phyloP scores from a whole-genome alignment of 2,113 vertebrate genomes.

The Entelurus aequoreus region DNA sequence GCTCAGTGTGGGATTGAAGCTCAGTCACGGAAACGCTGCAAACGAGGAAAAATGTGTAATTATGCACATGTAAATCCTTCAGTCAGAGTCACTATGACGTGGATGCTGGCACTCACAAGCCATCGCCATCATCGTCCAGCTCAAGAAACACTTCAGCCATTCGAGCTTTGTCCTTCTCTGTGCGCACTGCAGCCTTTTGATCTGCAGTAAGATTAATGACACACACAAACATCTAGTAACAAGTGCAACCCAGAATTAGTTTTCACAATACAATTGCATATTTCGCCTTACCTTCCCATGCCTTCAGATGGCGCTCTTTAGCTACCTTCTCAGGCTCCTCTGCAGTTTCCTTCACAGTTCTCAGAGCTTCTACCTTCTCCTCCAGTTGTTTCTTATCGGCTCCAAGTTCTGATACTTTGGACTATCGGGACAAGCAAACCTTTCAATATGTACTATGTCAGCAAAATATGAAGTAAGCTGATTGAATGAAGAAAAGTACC shows the following conservation, averaged over 20 bases:
- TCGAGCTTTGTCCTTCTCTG: slow-evolving; percentile 71
- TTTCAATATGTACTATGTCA: not conserved
- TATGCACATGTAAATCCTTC: not conserved
- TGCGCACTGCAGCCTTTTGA: slow-evolving; percentile 69
- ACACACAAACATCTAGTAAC: too few relatives aligned
- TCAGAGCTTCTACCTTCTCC: slow-evolving; percentile 74
- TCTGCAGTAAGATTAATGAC: slow-evolving; percentile 62
- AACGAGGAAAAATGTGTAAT: not conserved
- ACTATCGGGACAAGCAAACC: slow-evolving; percentile 50
- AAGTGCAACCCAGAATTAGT: not conserved
- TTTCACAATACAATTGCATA: not conserved
- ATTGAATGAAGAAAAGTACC: not conserved
- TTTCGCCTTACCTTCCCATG: slow-evolving; percentile 79
- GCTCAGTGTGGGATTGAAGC: slow-evolving; percentile 77
- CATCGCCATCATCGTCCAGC: slow-evolving; percentile 79
- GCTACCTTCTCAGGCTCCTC: slow-evolving; percentile 85
- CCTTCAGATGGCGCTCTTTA: slow-evolving; percentile 80
- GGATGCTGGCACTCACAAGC: slow-evolving; percentile 73
- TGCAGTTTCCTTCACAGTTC: slow-evolving; percentile 75
- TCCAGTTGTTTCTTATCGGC: slow-evolving; percentile 72
- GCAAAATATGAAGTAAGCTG: too few relatives aligned
- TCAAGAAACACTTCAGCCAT: slow-evolving; percentile 77
- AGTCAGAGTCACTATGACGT: not conserved
- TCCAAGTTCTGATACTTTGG: slow-evolving; percentile 74
- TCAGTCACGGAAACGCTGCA: slow-evolving; percentile 76